Conservation (phyloP, 2,797 vertebrate species). For the Notolabrus celidotus region DNA sequence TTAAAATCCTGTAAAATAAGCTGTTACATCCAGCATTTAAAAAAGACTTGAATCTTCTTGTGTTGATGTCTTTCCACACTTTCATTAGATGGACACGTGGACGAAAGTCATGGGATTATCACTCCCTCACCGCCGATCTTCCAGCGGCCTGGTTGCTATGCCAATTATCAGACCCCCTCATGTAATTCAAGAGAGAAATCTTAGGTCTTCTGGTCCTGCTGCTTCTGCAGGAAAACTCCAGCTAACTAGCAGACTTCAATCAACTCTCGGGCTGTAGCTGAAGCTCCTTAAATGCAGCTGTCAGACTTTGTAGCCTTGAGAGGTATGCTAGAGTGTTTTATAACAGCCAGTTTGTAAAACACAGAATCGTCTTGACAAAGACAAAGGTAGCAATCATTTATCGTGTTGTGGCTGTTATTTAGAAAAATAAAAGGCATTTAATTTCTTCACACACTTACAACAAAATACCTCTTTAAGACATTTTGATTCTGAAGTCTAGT, state of each 20-base stretch:
- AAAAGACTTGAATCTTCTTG: not conserved
- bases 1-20: not conserved
- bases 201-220: constrained; percentile 36
- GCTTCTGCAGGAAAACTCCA: constrained; percentile 31
- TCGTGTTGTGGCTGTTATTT: constrained; percentile 2
- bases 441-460: constrained; percentile 7
- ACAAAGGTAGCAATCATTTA: constrained; percentile 27
- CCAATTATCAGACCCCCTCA: constrained; percentile 43
- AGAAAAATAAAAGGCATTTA: constrained; percentile 6
- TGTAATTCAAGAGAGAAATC: constrained; percentile 46
- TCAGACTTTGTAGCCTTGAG: constrained; percentile 22
- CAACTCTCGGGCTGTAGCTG: constrained; percentile 24
- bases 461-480: constrained; percentile 6
- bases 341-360: constrained; percentile 31
- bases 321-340: constrained; percentile 28
- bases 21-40: not conserved
- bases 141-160: constrained; percentile 30
- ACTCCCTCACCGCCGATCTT: constrained; percentile 20
- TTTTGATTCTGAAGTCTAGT: constrained; percentile 19
- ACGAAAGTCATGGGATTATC: constrained; percentile 19
- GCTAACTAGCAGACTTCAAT: constrained; percentile 49
- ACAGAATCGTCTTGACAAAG: not conserved
- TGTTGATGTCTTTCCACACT: not conserved
- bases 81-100: not conserved
- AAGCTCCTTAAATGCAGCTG: constrained; percentile 30